A percentile compares a stretch with the other conserved stretches of the same genome.
Conservation (phyloP, 2,113 vertebrate genomes). For the Heliornis fulica region DNA sequence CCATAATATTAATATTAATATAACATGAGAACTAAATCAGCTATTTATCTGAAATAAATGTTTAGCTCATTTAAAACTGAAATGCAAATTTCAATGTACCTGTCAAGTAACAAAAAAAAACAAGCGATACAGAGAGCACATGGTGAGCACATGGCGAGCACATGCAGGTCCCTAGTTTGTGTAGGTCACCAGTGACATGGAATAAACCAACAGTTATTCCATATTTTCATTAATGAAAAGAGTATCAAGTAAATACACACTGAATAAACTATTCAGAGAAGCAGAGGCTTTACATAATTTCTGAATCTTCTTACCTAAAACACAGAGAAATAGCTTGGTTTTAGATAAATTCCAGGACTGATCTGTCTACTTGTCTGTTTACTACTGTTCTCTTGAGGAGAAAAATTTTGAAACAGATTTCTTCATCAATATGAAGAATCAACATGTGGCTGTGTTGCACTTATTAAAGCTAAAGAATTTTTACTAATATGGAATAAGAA, state of each 20-base stretch:
- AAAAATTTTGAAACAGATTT: neutral
- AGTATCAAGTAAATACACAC: neutral
- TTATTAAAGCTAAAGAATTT: neutral
- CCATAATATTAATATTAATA: constrained; percentile 75
- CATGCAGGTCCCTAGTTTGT: neutral
- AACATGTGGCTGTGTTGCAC: neutral
- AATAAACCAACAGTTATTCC: constrained; percentile 43
- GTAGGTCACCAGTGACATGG: constrained; percentile 39
- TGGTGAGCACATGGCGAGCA: neutral
- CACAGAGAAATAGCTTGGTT: neutral
- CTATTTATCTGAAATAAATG: constrained; percentile 69
- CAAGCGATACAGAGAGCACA: neutral
- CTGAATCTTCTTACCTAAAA: neutral
- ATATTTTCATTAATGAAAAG: neutral
- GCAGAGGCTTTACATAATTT: neutral
- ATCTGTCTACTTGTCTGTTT: neutral
- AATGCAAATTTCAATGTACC: constrained; percentile 71
- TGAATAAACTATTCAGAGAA: neutral
- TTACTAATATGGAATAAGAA: neutral
- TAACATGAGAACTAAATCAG: constrained; percentile 71
- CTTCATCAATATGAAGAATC: neutral
- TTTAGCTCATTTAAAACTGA: constrained; percentile 77
- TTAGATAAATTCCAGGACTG: constrained; percentile 22
- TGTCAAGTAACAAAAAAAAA: constrained; percentile 30
- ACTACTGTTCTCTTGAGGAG: neutral